Base-by-base conservation (phyloP, 2,797 vertebrate species). In the Champsocephalus esox region DNA sequence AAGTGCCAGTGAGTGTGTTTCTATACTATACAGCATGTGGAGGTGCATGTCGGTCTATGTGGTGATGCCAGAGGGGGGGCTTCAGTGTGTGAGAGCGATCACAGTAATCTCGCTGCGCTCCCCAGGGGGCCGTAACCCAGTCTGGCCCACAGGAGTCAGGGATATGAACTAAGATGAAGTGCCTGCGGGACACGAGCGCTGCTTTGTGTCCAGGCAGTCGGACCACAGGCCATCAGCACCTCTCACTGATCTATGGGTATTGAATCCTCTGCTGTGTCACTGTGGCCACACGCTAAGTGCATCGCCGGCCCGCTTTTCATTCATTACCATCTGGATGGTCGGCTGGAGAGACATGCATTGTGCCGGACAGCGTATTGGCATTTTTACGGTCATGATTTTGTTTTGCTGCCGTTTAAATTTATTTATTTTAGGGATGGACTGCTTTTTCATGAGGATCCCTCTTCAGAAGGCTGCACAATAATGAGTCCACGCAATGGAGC, bases 371-470 rank as follows among this genome's bases (percentile, higher is more conserved):
- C 34, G 2, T 94, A 95, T 94, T 93, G 95, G 89, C 94, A 93
- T 90, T 93, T 95, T 95, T 94, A 95, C 79, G 74, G 92, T 85
- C 76, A 69, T 78, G 85, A 90, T 93, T 68, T 91, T 93, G 93
- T 95, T 95, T 94, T 85, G 87, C 91, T 90, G 92, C 83, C 75
- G 51, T 85, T 93, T 88, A 87, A 91, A 93, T 93, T 58, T 73
- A 64, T 84, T 88, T 92, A 44, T 85, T 87, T 77, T 78, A 78
- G 70, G 83, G 75, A 91, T 75, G 32, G 5, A 87, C 63, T 41
- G 77, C 70, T 58, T 72, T 89, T 91, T 91, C 70, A 93, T 87
- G 73, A 87, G 38, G 16, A 75, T 57, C 65, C 51, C 70, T 84
- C 60, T 73, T 73, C 50, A 64, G 48, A 32, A 12, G 19, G 52